Conservation (phyloP, 2,113 vertebrate species). For the Collichthys lucidus region DNA sequence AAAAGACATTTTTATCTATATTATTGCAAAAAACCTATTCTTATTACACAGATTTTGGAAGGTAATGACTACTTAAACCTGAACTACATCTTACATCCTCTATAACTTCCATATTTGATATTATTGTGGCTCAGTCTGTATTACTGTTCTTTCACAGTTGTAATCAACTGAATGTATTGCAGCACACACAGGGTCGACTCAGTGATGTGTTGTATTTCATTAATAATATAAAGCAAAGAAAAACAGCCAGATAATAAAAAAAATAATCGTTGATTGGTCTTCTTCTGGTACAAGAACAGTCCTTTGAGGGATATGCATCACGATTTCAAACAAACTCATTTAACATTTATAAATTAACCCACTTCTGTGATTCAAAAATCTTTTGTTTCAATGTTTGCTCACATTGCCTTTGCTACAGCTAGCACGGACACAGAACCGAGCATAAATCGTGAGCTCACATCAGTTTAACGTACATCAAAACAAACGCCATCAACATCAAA, state of each 20-base stretch:
- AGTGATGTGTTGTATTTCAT: too few relatives aligned
- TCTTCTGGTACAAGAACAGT: not conserved
- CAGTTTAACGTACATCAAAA: constrained; percentile 45
- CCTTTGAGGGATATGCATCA: constrained; percentile 1
- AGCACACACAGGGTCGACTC: not conserved
- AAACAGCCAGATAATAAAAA: constrained; percentile 1
- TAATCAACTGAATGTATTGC: not conserved
- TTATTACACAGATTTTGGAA: not conserved
- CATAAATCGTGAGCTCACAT: constrained; percentile 15
- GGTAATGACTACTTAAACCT: not conserved
- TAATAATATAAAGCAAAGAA: too few relatives aligned
- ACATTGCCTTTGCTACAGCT: not conserved
- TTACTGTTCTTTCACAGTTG: not conserved
- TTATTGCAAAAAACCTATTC: not conserved
- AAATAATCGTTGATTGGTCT: not conserved
- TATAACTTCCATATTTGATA: not conserved
- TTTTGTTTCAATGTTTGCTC: not conserved
- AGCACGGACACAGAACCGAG: constrained; percentile 9
- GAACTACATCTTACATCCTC: not conserved
- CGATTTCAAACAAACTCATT: constrained; percentile 10
- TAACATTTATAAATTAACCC: constrained; percentile 9
- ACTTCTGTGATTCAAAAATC: not conserved
- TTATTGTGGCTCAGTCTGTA: not conserved
- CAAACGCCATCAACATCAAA: constrained; percentile 58
- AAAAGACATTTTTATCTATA: not conserved